Conservation (phyloP, 2,113 vertebrate genomes). For the Notiomystis cincta region DNA sequence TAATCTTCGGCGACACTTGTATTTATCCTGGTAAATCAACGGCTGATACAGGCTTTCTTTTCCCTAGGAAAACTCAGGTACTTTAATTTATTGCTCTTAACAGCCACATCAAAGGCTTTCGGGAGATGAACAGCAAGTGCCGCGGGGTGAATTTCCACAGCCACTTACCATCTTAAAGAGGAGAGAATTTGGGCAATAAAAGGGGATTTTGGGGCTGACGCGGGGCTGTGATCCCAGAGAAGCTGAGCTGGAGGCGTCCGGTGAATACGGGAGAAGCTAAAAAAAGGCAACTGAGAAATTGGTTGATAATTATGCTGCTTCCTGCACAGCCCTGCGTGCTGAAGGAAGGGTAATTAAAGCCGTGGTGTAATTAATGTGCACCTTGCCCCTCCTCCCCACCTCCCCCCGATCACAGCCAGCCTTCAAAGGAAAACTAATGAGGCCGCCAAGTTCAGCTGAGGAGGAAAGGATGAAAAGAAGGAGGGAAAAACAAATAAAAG, state of each 20-base stretch:
- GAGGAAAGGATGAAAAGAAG: neutral
- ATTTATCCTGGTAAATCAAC: neutral
- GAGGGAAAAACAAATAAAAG: rapidly evolving
- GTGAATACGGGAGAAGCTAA: neutral
- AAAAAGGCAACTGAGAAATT: neutral
- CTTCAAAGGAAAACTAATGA: slow-evolving; percentile 11
- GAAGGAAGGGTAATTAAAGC: slow-evolving; percentile 49
- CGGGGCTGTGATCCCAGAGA: neutral
- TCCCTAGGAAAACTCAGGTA: neutral
- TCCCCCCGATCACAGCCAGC: neutral
- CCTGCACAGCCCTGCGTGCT: neutral
- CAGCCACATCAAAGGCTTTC: slow-evolving; percentile 11
- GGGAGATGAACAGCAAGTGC: neutral
- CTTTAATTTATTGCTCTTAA: slow-evolving; percentile 46
- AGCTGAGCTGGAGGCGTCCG: neutral
- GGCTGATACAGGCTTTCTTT: neutral
- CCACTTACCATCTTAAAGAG: neutral
- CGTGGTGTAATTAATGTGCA: neutral
- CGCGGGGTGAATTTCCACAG: slow-evolving; percentile 1
- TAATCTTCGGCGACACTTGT: neutral
- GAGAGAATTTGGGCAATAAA: neutral
- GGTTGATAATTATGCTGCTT: neutral
- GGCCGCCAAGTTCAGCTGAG: neutral
- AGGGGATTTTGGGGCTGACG: neutral
- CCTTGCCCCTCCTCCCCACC: neutral